A percentile compares a stretch with the other conserved stretches of the same genome.
Conservation (phyloP, 2,797 vertebrate species). For the Austrolebias charrua region DNA sequence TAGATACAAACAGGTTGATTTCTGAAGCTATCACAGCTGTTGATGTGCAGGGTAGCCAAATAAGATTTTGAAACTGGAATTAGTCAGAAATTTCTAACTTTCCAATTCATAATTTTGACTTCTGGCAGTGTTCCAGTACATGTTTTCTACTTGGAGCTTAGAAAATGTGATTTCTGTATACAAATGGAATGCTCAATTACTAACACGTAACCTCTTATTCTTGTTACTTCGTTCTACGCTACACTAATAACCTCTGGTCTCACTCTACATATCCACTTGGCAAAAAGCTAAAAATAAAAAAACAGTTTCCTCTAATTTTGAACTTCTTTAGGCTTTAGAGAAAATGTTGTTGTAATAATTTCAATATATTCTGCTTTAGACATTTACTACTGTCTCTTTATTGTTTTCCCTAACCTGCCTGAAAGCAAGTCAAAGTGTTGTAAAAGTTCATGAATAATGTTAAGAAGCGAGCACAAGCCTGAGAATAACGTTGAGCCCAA, state of each 20-base stretch:
- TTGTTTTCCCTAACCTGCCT: background rate
- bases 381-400: background rate
- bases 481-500: background rate
- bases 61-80: no score
- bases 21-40: no score
- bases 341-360: background rate
- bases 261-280: background rate
- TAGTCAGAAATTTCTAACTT: no score
- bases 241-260: background rate
- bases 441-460: constrained; percentile 1
- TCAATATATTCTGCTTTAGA: background rate
- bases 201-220: no score
- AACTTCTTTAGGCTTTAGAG: background rate
- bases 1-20: no score
- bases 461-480: background rate
- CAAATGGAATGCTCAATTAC: no score
- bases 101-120: no score
- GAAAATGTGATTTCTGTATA: no score
- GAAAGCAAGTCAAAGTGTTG: background rate
- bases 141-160: no score
- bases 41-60: no score
- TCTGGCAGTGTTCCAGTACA: no score
- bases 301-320: background rate
- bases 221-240: background rate
- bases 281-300: background rate